Evolutionary conservation across 2,113 vertebrate genomes (phyloP).

Genomic region (Seriola aureovittata): DNA sequence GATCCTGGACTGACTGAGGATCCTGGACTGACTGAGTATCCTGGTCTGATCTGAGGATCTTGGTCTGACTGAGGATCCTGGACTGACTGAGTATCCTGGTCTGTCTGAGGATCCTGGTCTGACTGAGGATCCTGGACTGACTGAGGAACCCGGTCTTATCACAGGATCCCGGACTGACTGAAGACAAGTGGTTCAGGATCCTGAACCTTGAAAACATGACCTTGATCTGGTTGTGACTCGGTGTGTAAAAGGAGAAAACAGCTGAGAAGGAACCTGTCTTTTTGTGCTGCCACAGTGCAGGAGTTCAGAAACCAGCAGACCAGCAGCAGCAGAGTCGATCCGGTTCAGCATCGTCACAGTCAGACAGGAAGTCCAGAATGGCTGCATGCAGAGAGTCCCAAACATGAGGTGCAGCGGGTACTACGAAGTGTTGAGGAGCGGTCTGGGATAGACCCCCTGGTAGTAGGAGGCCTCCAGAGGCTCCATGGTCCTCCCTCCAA

Average conservation of each 20-base stretch:
- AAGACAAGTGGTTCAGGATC: background rate
- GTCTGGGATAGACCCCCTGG: constrained; percentile 98
- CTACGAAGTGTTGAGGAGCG: constrained; percentile 97
- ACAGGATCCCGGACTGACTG: background rate
- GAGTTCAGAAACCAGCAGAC: constrained; percentile 24
- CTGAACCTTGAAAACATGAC: background rate
- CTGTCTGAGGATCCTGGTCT: background rate
- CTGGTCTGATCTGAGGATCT: no score
- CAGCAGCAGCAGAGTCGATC: background rate
- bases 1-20: no score
- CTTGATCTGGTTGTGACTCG: background rate
- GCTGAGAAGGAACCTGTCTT: background rate
- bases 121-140: no score
- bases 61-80: background rate
- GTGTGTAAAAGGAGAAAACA: constrained; percentile 50
- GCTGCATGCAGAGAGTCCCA: constrained; percentile 59
- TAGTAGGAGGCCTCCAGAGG: constrained; percentile 96
- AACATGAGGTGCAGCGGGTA: constrained; percentile 48
- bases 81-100: background rate
- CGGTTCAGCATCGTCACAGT: constrained; percentile 24
- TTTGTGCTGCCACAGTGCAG: constrained; percentile 64
- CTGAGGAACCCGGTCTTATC: no score
- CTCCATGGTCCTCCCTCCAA: constrained; percentile 89
- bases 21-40: no score
- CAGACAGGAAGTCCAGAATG: constrained; percentile 53